Base-by-base conservation (phyloP, 2,888 invertebrate species). In the Aethes cnicana region DNA sequence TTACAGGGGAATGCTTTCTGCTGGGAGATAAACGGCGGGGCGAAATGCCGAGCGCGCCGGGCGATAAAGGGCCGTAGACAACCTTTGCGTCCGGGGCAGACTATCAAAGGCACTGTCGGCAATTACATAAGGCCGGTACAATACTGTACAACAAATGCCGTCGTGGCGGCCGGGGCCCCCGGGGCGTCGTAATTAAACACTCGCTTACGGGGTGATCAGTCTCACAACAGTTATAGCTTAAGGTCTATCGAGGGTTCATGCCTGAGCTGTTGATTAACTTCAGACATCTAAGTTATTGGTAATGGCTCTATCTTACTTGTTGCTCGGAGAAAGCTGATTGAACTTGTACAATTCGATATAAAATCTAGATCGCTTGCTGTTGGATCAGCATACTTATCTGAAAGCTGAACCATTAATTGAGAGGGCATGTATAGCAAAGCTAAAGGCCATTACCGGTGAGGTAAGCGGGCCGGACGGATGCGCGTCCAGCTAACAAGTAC, bases 181-280 rank as follows among this genome's bases (percentile, higher is more conserved):
- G 82, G 75, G 79, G 85, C 84, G 77, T 71, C 74, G 81, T 78
- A 83, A 84, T 84, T 81, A 84, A 78, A 79, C 74, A 73, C 72
- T 76, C 66, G 69, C 68, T 69, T 71, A 68, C 60, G 64, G 71
- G 74, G 72, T 77, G 79, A 75, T 74, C 77, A 69, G 72, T 74
- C 50, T 37, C 32, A 39, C 50, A 8, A 11, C 47, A 9, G 43
- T 36, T 36, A 33, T 50, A 44, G 23, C 23, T 23, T 28, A 30
- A 36, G 32, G 39, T 44, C 33, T 37, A 44, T 50, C 43, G 43
- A 28, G 11, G 25, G 43, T 21, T 50, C 50, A 50, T 33, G 25
- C 26, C 23, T 44, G 50, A 43, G 43, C 28, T 23, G 23, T 11
- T 28, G 18, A 32, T 48, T 39, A 39, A 39, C 39, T 39, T 14